A percentile compares a stretch with the other conserved stretches of the same genome.
Evolutionary conservation across 2,113 vertebrate genomes (phyloP).

Genomic region (Poicephalus meyeri): DNA sequence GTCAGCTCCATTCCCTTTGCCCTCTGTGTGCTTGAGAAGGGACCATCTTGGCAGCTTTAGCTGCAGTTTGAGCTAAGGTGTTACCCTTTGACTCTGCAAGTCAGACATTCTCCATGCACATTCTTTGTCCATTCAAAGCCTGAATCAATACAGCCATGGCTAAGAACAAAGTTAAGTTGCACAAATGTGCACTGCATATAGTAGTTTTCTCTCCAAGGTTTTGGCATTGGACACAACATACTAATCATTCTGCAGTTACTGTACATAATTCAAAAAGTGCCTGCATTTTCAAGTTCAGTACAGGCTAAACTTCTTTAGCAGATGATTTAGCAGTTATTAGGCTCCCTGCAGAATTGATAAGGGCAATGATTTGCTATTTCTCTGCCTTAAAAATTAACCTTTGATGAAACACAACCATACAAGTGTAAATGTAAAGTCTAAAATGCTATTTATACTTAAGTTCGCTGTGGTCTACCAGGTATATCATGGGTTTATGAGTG

Average conservation of each 20-base stretch:
- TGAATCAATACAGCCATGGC: neutral
- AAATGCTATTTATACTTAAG: neutral
- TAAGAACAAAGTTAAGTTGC: neutral
- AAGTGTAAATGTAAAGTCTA: neutral
- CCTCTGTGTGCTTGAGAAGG: neutral
- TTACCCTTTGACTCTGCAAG: neutral
- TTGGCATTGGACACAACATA: neutral
- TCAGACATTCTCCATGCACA: rapidly evolving
- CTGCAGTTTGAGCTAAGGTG: neutral
- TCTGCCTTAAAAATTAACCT: neutral
- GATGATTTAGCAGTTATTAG: neutral
- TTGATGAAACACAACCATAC: neutral
- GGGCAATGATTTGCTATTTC: neutral
- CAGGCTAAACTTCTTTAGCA: neutral
- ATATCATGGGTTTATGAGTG: neutral
- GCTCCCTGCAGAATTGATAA: neutral
- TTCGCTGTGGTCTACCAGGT: neutral
- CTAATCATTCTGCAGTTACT: neutral
- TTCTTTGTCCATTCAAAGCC: neutral
- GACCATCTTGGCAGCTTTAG: neutral
- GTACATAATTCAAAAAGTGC: neutral
- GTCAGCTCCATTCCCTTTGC: neutral
- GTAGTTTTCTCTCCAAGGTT: neutral
- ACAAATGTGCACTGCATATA: neutral
- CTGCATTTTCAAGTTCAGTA: neutral